Evolutionary conservation across 2,113 vertebrate species (phyloP).

Genomic region (Platichthys stellatus): DNA sequence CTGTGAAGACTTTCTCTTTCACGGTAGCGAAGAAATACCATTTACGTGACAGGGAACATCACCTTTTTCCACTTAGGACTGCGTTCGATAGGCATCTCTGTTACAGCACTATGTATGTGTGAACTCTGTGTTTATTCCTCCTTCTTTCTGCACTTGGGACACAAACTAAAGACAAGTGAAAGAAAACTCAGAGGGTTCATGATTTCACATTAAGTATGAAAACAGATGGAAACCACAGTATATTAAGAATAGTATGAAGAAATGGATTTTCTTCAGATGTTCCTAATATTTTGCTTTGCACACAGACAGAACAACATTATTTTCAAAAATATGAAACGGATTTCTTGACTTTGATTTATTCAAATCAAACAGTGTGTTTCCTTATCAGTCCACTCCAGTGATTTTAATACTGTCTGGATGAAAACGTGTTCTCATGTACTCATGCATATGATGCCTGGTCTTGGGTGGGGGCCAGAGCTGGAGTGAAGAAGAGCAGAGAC

Average conservation of each 20-base stretch:
- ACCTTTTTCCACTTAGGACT: constrained; percentile 67
- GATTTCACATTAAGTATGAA: too few species aligned
- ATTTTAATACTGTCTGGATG: constrained; percentile 6
- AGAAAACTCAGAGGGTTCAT: too few species aligned
- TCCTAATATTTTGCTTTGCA: neutral
- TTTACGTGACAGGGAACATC: constrained; percentile 45
- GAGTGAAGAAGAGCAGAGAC: constrained; percentile 60
- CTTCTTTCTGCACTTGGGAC: neutral
- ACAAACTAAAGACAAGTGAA: neutral
- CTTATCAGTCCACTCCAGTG: neutral
- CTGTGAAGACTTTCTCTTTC: constrained; percentile 67
- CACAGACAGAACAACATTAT: neutral
- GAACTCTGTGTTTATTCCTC: constrained; percentile 12
- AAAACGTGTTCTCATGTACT: constrained; percentile 12
- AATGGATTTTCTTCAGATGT: too few species aligned
- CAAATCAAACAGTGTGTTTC: neutral
- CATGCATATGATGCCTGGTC: constrained; percentile 25
- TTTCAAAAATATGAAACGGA: too few species aligned
- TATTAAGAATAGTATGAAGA: neutral
- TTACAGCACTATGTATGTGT: constrained; percentile 23
- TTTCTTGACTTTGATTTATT: neutral
- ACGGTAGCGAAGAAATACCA: constrained; percentile 52
- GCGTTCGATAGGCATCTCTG: constrained; percentile 37
- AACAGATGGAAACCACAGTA: neutral
- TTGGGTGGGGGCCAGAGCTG: constrained; percentile 42